Percentiles rank a stretch among this genome's conserved stretches.
phyloP scores from a whole-genome alignment of 2,113 vertebrate species.

The Physeter macrocephalus region DNA sequence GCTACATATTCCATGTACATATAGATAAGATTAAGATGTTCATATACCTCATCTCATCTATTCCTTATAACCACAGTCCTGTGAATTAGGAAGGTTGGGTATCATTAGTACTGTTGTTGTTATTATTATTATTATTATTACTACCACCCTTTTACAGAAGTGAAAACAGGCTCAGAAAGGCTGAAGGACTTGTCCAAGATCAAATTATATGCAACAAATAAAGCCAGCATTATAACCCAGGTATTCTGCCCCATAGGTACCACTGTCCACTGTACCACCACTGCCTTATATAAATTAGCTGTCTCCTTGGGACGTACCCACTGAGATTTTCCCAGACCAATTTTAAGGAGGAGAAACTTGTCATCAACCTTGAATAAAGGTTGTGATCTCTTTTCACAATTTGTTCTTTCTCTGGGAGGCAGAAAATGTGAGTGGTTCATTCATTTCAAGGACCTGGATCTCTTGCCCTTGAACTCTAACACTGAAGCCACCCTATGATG shows the following conservation, averaged over 20 bases:
- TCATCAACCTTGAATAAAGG: not conserved
- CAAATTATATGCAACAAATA: not conserved
- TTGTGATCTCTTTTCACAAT: not conserved
- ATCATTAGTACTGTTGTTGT: not conserved
- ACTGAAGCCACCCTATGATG: not conserved
- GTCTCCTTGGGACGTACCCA: not conserved
- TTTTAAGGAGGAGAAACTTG: not conserved
- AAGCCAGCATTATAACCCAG: not conserved
- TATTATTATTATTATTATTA: not conserved
- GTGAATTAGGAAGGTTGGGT: not conserved
- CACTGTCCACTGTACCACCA: not conserved
- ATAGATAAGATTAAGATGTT: not conserved
- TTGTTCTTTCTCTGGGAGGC: not conserved
- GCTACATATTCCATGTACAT: not conserved
- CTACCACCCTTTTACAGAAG: not conserved
- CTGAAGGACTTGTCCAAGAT: not conserved
- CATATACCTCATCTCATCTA: not conserved
- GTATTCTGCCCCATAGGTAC: not conserved
- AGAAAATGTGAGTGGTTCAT: not conserved
- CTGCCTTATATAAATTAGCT: not conserved
- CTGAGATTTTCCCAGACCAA: not conserved
- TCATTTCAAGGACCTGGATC: not conserved
- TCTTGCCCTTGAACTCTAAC: not conserved
- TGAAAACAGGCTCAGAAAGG: not conserved
- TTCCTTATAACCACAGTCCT: not conserved